phyloP scores from a whole-genome alignment of 2,113 vertebrate species.

The Cyprinus carpio region DNA sequence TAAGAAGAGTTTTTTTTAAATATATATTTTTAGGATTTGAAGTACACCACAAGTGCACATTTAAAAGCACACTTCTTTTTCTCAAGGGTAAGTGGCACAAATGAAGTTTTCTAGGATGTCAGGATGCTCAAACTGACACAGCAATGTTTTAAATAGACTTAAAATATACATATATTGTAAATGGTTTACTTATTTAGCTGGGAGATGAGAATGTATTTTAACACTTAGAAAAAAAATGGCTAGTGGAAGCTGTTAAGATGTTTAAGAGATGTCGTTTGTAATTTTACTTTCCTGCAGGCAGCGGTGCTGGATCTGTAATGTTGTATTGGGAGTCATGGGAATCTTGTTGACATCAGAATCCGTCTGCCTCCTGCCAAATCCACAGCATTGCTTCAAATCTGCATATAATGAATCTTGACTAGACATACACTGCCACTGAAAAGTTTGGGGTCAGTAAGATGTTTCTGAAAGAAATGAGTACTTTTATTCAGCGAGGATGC shows the following conservation, averaged over 20 bases:
- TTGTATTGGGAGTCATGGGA: not conserved
- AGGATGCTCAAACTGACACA: not conserved
- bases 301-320: not conserved
- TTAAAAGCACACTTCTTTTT: no score
- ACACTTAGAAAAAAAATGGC: not conserved
- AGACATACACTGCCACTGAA: not conserved
- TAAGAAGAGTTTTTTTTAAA: no score
- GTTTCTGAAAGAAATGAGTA: not conserved
- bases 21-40: no score
- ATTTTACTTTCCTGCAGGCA: not conserved
- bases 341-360: constrained; percentile 4
- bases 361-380: not conserved
- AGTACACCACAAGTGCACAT: no score
- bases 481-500: no score
- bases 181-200: not conserved
- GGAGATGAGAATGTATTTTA: not conserved
- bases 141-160: not conserved
- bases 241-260: not conserved
- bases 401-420: not conserved
- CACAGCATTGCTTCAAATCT: not conserved
- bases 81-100: not conserved
- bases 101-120: not conserved
- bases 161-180: not conserved
- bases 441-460: not conserved
- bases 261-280: not conserved